Evolutionary conservation across 2,113 vertebrate genomes (phyloP).

Genomic region (Fregata magnificens): DNA sequence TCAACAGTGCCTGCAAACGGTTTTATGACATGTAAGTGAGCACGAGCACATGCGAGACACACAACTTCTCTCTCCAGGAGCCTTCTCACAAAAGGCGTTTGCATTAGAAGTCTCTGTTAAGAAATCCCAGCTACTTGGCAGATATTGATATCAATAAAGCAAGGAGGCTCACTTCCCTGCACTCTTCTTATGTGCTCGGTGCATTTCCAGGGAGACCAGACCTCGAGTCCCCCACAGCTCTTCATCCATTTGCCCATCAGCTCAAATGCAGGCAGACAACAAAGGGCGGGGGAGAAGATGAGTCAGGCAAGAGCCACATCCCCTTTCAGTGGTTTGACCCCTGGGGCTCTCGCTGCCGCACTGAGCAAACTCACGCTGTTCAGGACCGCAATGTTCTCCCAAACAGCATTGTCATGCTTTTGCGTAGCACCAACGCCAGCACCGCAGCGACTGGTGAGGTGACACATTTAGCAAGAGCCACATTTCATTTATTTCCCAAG

Average conservation of each 20-base stretch:
- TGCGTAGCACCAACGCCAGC: not conserved
- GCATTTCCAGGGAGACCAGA: not conserved
- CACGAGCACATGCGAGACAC: rapidly evolving
- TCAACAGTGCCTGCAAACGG: not conserved
- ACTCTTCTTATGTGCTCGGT: rapidly evolving
- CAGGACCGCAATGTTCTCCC: not conserved
- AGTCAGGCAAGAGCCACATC: not conserved
- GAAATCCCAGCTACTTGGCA: not conserved
- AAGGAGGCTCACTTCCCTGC: not conserved
- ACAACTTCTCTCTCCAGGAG: not conserved
- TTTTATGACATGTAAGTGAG: rapidly evolving
- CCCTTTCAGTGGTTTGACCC: not conserved
- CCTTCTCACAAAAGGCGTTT: not conserved
- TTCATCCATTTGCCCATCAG: not conserved
- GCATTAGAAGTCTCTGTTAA: not conserved
- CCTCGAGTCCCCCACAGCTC: rapidly evolving
- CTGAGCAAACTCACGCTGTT: not conserved
- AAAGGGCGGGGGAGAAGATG: not conserved
- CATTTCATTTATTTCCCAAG: not conserved
- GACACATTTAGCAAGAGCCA: not conserved
- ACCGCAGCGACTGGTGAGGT: rapidly evolving
- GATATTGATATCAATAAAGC: not conserved
- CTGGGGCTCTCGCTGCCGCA: rapidly evolving
- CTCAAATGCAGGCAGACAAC: not conserved
- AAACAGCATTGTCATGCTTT: rapidly evolving